Evolutionary conservation across 2,888 invertebrate genomes (phyloP).

Genomic region (Cheilosia pagana): DNA sequence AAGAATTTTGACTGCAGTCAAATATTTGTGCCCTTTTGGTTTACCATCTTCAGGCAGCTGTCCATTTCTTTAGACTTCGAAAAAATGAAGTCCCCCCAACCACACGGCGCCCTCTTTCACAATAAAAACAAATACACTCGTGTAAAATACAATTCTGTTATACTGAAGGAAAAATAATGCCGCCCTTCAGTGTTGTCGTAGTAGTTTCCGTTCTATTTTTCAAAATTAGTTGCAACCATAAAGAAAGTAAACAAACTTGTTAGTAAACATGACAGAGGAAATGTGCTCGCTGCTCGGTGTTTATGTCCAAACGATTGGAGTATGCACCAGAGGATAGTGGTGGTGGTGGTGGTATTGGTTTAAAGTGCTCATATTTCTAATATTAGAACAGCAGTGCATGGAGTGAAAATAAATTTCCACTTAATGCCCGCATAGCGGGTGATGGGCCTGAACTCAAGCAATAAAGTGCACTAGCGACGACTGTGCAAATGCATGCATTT

Average conservation of each 20-base stretch:
- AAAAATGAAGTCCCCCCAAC: too few relatives aligned
- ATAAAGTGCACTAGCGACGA: not conserved
- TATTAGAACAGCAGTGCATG: not conserved
- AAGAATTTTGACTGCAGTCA: too few relatives aligned
- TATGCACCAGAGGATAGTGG: conserved; percentile 9
- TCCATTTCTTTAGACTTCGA: too few relatives aligned
- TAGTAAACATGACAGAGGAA: not conserved
- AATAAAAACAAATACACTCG: too few relatives aligned
- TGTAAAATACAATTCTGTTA: too few relatives aligned
- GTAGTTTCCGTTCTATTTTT: conserved; percentile 7
- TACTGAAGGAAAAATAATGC: not conserved
- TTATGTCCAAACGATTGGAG: conserved; percentile 1
- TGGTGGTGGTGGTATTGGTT: not conserved
- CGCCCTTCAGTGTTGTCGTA: not conserved
- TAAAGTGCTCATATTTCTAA: conserved; percentile 6
- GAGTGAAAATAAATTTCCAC: not conserved
- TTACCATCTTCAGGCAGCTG: too few relatives aligned
- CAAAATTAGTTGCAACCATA: conserved; percentile 14
- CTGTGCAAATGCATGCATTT: not conserved
- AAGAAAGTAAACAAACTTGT: conserved; percentile 3
- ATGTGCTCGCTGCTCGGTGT: not conserved
- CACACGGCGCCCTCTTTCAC: too few relatives aligned
- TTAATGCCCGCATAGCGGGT: not conserved
- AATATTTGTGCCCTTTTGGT: too few relatives aligned
- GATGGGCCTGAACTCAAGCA: not conserved